Base-by-base conservation (phyloP, 2,797 vertebrate species). In the Enteromius viviparus region DNA sequence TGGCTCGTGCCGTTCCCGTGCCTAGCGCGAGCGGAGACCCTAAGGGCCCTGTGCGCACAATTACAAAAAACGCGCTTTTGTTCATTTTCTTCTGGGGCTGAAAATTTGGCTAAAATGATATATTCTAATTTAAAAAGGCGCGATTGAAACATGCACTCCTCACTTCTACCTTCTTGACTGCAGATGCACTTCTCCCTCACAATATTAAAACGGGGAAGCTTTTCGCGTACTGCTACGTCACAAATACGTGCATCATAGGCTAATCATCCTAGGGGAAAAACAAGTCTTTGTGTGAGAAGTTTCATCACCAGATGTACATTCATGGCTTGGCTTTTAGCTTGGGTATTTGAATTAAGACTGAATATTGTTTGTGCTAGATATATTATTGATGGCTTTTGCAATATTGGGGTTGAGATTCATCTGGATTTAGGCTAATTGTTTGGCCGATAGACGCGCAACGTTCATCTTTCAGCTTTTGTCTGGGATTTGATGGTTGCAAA, bases 1-100 rank as follows among this genome's bases (percentile, higher is more conserved):
- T 88, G 95, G 92, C 95, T 95, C 94, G 95, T 95, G 94, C 92
- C 93, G 90, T 91, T 90, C 95, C 93, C 94, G 94, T 95, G 95
- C 92, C 89, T 53, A 55, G 62, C 83, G 76, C 80, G 64, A 78
- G 76, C 82, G 55, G 45, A 17, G 5, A 65, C 68, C 65, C 58
- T 21, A 12, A n/a, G 17, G 72, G 15, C 7, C 47, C 66, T 17
- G 0, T 40, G 19, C 6, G 40, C 58, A 47, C 58, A 62, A 29
- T 86, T 92, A 92, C 80, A 89, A 91, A 86, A 92, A 89, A 37
- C 88, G 90, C 92, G 88, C 90, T 81, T 49, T 82, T 40, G 1
- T 12, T 78, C 87, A 40, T 32, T 23, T 76, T 77, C 23, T 32
- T 65, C 26, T 21, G 47, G 0, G 45, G 58, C 47, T 21, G 66